Conservation (phyloP, 2,888 invertebrate genomes). For the Ethmia dodecea region DNA sequence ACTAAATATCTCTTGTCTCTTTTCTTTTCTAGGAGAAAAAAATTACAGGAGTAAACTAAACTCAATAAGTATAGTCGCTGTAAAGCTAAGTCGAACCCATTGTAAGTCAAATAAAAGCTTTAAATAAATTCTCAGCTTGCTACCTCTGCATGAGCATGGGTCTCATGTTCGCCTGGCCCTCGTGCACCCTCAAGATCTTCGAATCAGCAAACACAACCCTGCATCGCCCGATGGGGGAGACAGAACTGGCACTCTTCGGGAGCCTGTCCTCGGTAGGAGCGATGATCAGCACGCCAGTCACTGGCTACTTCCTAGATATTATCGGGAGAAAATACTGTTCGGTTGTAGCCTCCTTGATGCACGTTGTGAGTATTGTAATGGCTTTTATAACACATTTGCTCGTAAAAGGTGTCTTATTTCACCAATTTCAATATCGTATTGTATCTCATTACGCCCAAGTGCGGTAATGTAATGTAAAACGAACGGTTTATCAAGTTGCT, state of each 20-base stretch:
- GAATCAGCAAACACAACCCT: constrained; percentile 45
- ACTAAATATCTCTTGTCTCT: no score
- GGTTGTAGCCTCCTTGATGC: constrained; percentile 27
- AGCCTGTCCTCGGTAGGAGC: constrained; percentile 48
- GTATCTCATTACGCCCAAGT: no score
- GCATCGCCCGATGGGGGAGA: constrained; percentile 42
- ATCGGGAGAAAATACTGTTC: constrained; percentile 43
- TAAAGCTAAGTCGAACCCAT: no score
- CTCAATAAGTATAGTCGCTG: no score
- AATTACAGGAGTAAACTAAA: no score
- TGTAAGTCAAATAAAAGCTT: no score
- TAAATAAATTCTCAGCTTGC: constrained; percentile 41
- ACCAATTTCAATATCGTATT: no score
- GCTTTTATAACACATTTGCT: no score
- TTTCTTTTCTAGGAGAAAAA: no score
- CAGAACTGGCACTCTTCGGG: constrained; percentile 43
- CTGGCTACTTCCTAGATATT: constrained; percentile 33
- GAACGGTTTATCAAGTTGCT: no score
- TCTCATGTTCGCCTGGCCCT: constrained; percentile 50
- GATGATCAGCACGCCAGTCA: constrained; percentile 37
- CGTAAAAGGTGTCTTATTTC: no score
- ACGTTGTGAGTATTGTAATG: constrained; percentile 44
- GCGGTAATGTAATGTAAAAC: no score
- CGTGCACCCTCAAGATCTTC: constrained; percentile 45
- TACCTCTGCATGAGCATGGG: constrained; percentile 43